A percentile compares a stretch with the other conserved stretches of the same genome.
phyloP scores from a whole-genome alignment of 37 sponge, comb jelly and placozoan genomes.

The Amphimedon queenslandica region DNA sequence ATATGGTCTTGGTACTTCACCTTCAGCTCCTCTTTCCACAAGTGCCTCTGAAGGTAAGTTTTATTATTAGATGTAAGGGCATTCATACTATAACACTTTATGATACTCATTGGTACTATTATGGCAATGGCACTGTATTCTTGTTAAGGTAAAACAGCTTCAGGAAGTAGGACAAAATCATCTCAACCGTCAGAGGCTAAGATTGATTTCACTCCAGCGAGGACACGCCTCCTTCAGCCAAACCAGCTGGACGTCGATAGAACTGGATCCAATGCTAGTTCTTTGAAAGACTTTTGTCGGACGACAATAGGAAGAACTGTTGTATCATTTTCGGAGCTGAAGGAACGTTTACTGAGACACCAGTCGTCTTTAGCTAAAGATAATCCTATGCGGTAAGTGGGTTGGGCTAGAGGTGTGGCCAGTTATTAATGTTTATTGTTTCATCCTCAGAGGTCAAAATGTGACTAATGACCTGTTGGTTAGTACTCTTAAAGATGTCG shows the following conservation, averaged over 20 bases:
- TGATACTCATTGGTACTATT: no score
- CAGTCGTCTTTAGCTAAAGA: constrained; percentile 1
- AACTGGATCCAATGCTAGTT: not conserved
- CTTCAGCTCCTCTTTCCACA: no score
- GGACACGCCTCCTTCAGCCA: not conserved
- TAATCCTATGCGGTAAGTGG: constrained; percentile 8
- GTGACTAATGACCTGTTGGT: constrained; percentile 13
- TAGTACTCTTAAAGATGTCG: not conserved
- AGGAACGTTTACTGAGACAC: constrained; percentile 24
- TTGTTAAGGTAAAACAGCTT: no score
- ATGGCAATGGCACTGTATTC: no score
- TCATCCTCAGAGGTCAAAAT: constrained; percentile 1
- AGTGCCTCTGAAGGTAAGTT: no score
- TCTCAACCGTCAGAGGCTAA: no score
- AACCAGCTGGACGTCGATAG: not conserved
- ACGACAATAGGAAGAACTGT: constrained; percentile 37
- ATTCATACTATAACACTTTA: no score
- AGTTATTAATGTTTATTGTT: not conserved
- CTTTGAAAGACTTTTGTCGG: constrained; percentile 22
- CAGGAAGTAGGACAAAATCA: no score
- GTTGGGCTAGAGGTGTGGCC: no score
- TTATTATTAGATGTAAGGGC: no score
- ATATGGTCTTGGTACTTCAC: no score
- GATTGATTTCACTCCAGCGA: not conserved
- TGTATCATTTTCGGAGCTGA: constrained; percentile 29